Percentiles rank a stretch among this genome's conserved stretches.
These are phyloP conservation scores for Staurois parvus DNA, from an alignment of 2,797 vertebrate genomes.

Conservation along the genomic window DNA sequence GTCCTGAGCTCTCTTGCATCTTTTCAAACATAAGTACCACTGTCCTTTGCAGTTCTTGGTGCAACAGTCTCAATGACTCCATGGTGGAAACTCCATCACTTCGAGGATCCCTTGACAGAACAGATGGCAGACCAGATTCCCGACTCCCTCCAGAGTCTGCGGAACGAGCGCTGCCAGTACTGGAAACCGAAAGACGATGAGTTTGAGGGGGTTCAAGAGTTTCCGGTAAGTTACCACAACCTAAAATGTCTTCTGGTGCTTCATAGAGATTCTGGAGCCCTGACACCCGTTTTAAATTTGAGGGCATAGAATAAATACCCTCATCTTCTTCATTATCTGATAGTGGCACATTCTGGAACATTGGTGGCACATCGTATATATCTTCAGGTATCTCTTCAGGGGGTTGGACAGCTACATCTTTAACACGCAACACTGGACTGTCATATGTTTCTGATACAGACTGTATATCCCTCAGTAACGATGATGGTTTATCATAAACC, in stretches of 20 bases:
- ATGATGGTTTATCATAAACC: slow-evolving; percentile 88
- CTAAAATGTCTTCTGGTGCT: slow-evolving; percentile 67
- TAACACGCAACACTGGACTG: slow-evolving; percentile 67
- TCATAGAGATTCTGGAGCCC: slow-evolving; percentile 72
- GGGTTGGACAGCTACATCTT: slow-evolving; percentile 36
- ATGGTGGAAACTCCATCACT: slow-evolving; percentile 49
- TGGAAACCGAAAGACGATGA: slow-evolving; percentile 76
- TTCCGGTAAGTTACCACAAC: slow-evolving; percentile 49
- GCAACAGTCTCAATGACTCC: slow-evolving; percentile 52
- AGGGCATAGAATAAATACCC: slow-evolving; percentile 70
- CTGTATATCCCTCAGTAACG: slow-evolving; percentile 66
- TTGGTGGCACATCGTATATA: slow-evolving; percentile 71
- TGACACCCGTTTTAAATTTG: slow-evolving; percentile 72
- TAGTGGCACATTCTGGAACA: slow-evolving; percentile 60
- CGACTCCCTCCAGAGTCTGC: slow-evolving; percentile 58
- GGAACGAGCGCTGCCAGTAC: slow-evolving; percentile 72
- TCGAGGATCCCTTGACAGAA: slow-evolving; percentile 35
- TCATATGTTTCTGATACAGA: slow-evolving; percentile 71
- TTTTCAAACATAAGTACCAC: slow-evolving; percentile 23
- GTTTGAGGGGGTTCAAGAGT: slow-evolving; percentile 68
- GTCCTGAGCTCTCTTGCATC: neutral
- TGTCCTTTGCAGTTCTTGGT: slow-evolving; percentile 63
- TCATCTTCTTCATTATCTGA: slow-evolving; percentile 66
- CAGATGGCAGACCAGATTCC: slow-evolving; percentile 40
- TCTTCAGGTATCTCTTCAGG: slow-evolving; percentile 65